Evolutionary conservation across 2,888 invertebrate species (phyloP), one percentile per base, ranked within the genome.

Genomic region (Eulithis testata): DNA sequence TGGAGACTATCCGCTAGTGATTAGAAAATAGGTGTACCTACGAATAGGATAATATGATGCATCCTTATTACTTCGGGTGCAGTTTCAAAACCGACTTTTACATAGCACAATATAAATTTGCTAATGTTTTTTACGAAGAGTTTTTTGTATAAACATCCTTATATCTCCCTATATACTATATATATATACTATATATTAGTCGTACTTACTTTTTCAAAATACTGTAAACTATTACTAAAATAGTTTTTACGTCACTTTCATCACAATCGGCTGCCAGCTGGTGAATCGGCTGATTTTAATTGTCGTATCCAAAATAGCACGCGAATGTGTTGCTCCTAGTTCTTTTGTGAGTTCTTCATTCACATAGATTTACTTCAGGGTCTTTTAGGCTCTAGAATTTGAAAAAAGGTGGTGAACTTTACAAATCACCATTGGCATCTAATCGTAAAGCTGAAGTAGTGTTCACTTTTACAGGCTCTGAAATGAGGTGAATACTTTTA

Each of bases 1-100:
- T 52, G 21, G 47, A 56, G 58, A 54, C 61, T 59, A 70, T 69
- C 64, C 68, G 57, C 53, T 75, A 81, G 84, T 83, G 85, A 89
- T 87, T 86, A 87, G 79, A 82, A 83, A 88, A 87, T 90, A 89
- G 88, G 81, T 84, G 89, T 53, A 40, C 8, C 40, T 40, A 63
- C 85, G 85, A 94, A 95, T 94, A 94, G 95, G 89, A 95, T 95
- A 95, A 95, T 95, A 89, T 90, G 94, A 86, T 89, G 93, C 94
- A 94, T 95, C 95, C 95, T 95, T 90, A 93, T 95, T 94, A 94
- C 54, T 54, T n/a, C 86, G 81, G 86, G 88, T 83, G 85, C 85
- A 84, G 78, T 80, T 80, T 79, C 76, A 77, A 21, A 77, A 71
- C 73, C 70, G 69, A 73, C 73, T 76, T 74, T 76, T 78, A 74